phyloP scores from a whole-genome alignment of 2,797 vertebrate species.

The Eospalax fontanierii region DNA sequence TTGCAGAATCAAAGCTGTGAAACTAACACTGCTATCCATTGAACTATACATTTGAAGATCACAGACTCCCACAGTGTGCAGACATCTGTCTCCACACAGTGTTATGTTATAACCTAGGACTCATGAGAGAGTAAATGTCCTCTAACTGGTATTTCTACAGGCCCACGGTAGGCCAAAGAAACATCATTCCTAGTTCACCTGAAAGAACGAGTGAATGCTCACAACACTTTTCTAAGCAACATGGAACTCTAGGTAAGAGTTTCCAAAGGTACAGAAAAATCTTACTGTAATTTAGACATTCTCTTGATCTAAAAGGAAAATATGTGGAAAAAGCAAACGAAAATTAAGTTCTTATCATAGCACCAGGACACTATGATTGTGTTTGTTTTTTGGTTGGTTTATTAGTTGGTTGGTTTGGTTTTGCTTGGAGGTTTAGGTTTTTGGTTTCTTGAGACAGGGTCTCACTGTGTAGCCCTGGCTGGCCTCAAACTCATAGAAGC shows the following conservation, averaged over 20 bases:
- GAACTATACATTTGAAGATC: slow-evolving; percentile 29
- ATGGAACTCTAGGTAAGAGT: background rate
- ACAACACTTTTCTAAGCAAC: background rate
- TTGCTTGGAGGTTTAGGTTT: too few relatives aligned
- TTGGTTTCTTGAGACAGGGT: too few relatives aligned
- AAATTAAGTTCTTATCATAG: background rate
- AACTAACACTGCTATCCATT: slow-evolving; percentile 10
- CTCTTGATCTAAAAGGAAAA: slow-evolving; percentile 15
- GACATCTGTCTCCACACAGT: slow-evolving; percentile 52
- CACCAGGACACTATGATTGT: background rate
- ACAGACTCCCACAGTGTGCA: slow-evolving; percentile 17
- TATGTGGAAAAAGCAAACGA: background rate
- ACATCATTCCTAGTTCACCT: background rate
- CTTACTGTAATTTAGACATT: background rate
- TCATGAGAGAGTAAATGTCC: background rate
- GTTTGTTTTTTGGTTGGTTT: too few relatives aligned
- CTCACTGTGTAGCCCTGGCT: too few relatives aligned
- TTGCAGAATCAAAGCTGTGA: slow-evolving; percentile 52
- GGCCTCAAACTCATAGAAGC: too few relatives aligned
- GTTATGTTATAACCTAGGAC: slow-evolving; percentile 3
- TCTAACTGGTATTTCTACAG: background rate
- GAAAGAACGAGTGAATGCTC: background rate
- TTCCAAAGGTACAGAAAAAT: background rate
- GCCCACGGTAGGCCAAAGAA: too few relatives aligned
- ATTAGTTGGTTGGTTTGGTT: too few relatives aligned